Conservation (phyloP, 2,888 invertebrate species). For the Pyrochroa serraticornis region DNA sequence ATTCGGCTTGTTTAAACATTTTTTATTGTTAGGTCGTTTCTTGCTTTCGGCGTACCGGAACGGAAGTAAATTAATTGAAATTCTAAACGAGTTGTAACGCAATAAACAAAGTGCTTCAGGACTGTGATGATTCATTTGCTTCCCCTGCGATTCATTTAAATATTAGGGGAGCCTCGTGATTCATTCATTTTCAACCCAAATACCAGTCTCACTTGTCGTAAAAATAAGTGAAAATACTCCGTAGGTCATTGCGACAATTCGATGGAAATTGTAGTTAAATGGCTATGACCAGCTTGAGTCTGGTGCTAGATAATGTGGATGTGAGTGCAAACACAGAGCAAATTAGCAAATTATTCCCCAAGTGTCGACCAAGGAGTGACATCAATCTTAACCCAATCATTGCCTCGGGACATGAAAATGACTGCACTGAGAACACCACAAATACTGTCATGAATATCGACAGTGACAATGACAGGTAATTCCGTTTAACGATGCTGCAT, state of each 20-base stretch:
- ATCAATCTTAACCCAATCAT: slow-evolving; percentile 63
- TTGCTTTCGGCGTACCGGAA: neutral
- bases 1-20: no score
- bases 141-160: slow-evolving; percentile 19
- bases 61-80: slow-evolving; percentile 38
- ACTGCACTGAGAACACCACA: slow-evolving; percentile 55
- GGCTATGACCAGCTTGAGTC: slow-evolving; percentile 59
- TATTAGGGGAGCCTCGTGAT: slow-evolving; percentile 30
- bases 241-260: slow-evolving; percentile 19
- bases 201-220: slow-evolving; percentile 4
- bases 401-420: slow-evolving; percentile 54
- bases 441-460: slow-evolving; percentile 61
- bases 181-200: slow-evolving; percentile 26
- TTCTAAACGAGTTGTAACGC: slow-evolving; percentile 18
- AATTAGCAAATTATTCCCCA: slow-evolving; percentile 84
- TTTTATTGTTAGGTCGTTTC: no score
- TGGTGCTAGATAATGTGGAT: slow-evolving; percentile 58
- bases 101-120: slow-evolving; percentile 25
- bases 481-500: neutral
- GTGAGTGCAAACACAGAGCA: slow-evolving; percentile 68
- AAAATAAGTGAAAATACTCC: slow-evolving; percentile 13
- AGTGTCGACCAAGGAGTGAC: slow-evolving; percentile 78
- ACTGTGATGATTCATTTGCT: slow-evolving; percentile 26
- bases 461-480: slow-evolving; percentile 57
- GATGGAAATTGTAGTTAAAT: slow-evolving; percentile 35